Percentiles rank a stretch among this genome's conserved stretches.
Conservation (phyloP, 53 echinoderm and acorn worm genomes). For the Holothuria leucospilota region DNA sequence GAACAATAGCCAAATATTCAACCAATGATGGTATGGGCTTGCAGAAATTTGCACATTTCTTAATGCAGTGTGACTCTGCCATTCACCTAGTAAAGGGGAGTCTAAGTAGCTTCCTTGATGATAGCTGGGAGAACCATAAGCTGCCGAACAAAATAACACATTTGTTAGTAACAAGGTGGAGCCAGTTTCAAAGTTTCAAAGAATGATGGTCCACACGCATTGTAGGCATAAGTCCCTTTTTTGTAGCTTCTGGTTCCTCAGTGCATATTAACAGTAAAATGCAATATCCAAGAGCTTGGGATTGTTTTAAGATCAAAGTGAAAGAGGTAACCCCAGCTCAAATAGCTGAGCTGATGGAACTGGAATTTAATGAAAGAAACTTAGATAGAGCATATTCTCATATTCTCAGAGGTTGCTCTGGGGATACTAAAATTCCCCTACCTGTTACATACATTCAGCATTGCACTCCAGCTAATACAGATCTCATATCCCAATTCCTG, state of each 20-base stretch:
- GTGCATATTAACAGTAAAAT: not conserved
- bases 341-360: not conserved
- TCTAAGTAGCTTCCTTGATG: conserved; percentile 12
- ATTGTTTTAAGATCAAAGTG: not conserved
- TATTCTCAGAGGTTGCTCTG: too few species aligned
- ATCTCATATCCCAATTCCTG: not conserved
- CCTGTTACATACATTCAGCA: too few species aligned
- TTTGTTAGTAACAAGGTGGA: conserved; percentile 12
- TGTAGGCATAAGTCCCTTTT: conserved; percentile 2
- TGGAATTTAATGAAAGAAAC: too few species aligned
- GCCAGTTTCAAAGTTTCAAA: not conserved
- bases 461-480: not conserved
- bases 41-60: not conserved
- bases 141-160: not conserved
- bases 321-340: conserved; percentile 5
- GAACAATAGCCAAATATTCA: too few species aligned
- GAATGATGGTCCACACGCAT: not conserved
- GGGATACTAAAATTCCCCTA: too few species aligned
- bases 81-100: not conserved
- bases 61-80: conserved; percentile 10
- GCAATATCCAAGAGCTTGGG: not conserved
- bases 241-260: not conserved
- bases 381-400: too few species aligned
- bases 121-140: conserved; percentile 21
- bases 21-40: not conserved